A percentile compares a stretch with the other conserved stretches of the same genome.
Conservation (phyloP, 2,888 invertebrate species). For the Mythimna impura region DNA sequence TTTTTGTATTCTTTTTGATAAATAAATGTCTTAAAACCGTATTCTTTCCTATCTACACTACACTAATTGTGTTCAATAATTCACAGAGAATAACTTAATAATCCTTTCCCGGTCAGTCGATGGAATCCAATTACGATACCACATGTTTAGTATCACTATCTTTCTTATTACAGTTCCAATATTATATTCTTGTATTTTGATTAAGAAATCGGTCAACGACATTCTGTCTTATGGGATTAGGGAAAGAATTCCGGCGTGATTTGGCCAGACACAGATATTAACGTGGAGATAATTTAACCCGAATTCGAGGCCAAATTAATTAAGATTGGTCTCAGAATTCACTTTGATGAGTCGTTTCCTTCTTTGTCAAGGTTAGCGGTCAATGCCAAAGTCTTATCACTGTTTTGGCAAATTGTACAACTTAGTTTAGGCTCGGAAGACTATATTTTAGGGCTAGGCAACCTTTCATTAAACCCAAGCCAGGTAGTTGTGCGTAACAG, state of each 20-base stretch:
- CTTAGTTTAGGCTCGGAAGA: background rate
- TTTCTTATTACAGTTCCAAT: background rate
- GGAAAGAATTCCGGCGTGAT: conserved; percentile 8
- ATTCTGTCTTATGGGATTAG: conserved; percentile 3
- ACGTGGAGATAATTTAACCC: conserved; percentile 31
- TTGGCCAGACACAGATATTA: conserved; percentile 21
- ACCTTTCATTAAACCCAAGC: no score
- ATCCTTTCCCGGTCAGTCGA: background rate
- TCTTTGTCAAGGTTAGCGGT: conserved; percentile 41
- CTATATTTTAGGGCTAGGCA: background rate
- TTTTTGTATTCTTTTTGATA: no score
- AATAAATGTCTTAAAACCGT: no score
- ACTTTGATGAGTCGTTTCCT: conserved; percentile 50
- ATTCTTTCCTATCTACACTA: no score
- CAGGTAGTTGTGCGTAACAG: no score
- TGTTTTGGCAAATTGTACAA: conserved; percentile 12
- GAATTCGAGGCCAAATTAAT: conserved; percentile 29
- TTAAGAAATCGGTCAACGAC: conserved; percentile 1
- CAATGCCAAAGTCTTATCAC: conserved; percentile 23
- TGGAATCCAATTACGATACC: conserved; percentile 16
- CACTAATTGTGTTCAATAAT: background rate
- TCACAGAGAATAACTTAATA: background rate
- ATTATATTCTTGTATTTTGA: conserved; percentile 1
- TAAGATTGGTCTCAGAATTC: conserved; percentile 41
- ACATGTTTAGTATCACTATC: conserved; percentile 21